Evolutionary conservation across 2,888 invertebrate species (phyloP).

Genomic region (Leptura quadrifasciata): DNA sequence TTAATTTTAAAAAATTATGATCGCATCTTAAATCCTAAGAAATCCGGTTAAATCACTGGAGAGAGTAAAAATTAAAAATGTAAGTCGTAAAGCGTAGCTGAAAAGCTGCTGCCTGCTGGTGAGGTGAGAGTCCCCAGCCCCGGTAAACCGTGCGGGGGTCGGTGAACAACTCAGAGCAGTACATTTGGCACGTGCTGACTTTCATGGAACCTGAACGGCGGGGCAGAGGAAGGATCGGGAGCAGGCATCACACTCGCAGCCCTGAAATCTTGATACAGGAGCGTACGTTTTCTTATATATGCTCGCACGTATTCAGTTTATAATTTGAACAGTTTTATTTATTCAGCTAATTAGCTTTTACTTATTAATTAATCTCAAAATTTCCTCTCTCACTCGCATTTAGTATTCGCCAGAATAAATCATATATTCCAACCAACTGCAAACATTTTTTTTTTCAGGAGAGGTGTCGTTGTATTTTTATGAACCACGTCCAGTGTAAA

Average conservation of each 20-base stretch:
- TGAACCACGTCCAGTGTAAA: too few relatives aligned
- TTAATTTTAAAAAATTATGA: not conserved
- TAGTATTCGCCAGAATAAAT: too few relatives aligned
- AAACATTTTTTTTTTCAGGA: too few relatives aligned
- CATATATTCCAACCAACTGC: too few relatives aligned
- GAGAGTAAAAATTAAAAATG: not conserved
- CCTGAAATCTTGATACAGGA: conserved; percentile 12
- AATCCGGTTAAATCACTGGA: not conserved
- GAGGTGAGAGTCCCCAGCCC: not conserved
- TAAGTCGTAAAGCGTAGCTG: not conserved
- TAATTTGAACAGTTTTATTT: too few relatives aligned
- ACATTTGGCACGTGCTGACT: conserved; percentile 40
- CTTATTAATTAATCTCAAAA: too few relatives aligned
- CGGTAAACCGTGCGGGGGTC: conserved; percentile 21
- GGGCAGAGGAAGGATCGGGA: not conserved
- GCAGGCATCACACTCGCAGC: conserved; percentile 18
- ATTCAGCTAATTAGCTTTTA: too few relatives aligned
- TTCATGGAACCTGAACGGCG: conserved; percentile 2
- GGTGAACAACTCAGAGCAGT: conserved; percentile 22
- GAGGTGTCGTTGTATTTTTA: too few relatives aligned
- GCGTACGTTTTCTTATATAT: not conserved
- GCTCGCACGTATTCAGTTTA: not conserved
- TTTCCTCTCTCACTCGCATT: too few relatives aligned
- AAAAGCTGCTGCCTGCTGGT: not conserved
- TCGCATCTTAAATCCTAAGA: not conserved